Base-by-base conservation (phyloP, 2,113 vertebrate genomes). In the Entomyzon cyanotis region DNA sequence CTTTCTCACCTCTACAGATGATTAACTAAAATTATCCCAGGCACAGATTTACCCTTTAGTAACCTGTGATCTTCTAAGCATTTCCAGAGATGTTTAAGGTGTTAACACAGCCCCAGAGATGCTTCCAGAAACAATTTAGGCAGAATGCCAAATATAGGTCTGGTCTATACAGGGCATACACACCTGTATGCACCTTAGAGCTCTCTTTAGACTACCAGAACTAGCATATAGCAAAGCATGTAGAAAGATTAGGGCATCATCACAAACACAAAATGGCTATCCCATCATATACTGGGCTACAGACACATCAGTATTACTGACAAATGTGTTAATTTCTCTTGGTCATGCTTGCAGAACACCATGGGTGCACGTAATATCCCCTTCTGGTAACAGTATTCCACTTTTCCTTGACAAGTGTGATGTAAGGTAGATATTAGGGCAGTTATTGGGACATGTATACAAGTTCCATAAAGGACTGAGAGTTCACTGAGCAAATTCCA, bases 381-480 rank as follows among this genome's bases (percentile, higher is more conserved):
- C 46, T 94, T n/a, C 75, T 77, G 17, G 21, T 37, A 89, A 49
- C 13, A 30, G 14, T 44, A 14, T 78, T 78, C 16, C 31, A 63
- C 64, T 70, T 90, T 93, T 71, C 73, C 33, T 73, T 84, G 77
- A 64, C 56, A 63, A 53, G 41, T 62, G 69, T 19, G 52, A 41
- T 59, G 17, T 46, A 89, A 81, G 39, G 50, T 46, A 88, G 44
- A 58, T 80, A 82, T 63, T 67, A 91, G 77, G 59, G 58, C 46
- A 80, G 42, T 50, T 78, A 87, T 42, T 78, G 93, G 75, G 69
- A 87, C 15, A 55, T 33, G 42, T 49, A 69, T 67, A 35, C 50
- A 76, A 82, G 58, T 87, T 96, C 93, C 87, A 68, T 92, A 93
- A 95, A 89, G 65, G 23, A 63, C n/a, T 39, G 27, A 59, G 81